Evolutionary conservation across 2,113 vertebrate species (phyloP).

Genomic region (Apodemus speciosus): DNA sequence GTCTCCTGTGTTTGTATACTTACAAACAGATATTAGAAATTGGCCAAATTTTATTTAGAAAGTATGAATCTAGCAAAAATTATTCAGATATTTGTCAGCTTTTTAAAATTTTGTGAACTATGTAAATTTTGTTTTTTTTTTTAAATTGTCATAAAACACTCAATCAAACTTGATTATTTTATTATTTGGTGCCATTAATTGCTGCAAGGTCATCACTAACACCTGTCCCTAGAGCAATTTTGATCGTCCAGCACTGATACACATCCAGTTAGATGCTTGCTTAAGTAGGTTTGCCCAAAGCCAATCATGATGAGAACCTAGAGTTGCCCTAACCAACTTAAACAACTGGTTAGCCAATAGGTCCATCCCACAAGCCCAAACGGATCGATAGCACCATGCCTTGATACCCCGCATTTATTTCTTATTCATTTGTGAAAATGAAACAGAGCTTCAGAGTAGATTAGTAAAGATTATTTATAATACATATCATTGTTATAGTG

Average conservation of each 20-base stretch:
- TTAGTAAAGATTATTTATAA: not conserved
- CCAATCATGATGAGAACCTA: not conserved
- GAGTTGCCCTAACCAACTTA: not conserved
- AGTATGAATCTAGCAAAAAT: not conserved
- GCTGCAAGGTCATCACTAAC: not conserved
- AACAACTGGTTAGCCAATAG: not conserved
- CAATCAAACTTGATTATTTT: not conserved
- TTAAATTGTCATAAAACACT: not conserved
- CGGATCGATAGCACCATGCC: not conserved
- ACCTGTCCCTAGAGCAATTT: not conserved
- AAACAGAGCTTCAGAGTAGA: constrained; percentile 5
- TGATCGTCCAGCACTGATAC: not conserved
- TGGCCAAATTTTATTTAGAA: constrained; percentile 35
- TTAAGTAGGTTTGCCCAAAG: not conserved
- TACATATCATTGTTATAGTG: not conserved
- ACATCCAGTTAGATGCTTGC: not conserved
- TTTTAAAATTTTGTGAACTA: constrained; percentile 4
- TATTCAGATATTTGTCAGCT: not conserved
- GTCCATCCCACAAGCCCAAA: not conserved
- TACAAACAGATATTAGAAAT: constrained; percentile 12
- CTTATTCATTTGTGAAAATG: not conserved
- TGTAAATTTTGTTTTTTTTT: not conserved
- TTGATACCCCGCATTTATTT: not conserved
- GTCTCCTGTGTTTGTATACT: not conserved
- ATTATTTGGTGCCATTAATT: not conserved